Conservation (phyloP, 2,113 vertebrate species). For the Macaca mulatta region DNA sequence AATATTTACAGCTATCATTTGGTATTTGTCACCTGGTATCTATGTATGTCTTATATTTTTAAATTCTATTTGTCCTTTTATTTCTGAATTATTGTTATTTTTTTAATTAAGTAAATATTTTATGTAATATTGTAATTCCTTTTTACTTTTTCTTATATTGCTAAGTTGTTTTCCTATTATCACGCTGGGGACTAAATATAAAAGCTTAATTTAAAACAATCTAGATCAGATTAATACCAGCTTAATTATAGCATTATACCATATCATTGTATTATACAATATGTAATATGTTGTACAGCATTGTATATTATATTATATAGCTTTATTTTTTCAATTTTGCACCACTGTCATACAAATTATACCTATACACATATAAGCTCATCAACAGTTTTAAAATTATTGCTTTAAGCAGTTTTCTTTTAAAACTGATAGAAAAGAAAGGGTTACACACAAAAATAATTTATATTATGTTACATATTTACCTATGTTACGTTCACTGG, state of each 20-base stretch:
- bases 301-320: too few relatives aligned
- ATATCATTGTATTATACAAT: too few relatives aligned
- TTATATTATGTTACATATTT: neutral
- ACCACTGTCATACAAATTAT: neutral
- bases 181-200: neutral
- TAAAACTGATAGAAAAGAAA: neutral
- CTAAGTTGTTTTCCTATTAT: neutral
- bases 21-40: neutral
- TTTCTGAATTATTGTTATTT: neutral
- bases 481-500: neutral
- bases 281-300: too few relatives aligned
- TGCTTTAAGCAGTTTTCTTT: neutral
- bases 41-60: neutral
- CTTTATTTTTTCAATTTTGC: neutral
- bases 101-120: neutral
- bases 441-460: neutral
- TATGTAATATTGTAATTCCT: neutral
- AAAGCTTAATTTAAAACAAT: neutral
- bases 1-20: neutral
- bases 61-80: neutral
- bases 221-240: neutral
- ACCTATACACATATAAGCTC: neutral
- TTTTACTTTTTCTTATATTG: neutral
- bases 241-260: neutral
- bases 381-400: neutral